Base-by-base conservation (phyloP, 2,888 invertebrate genomes). In the Drosophila kambysellisi region DNA sequence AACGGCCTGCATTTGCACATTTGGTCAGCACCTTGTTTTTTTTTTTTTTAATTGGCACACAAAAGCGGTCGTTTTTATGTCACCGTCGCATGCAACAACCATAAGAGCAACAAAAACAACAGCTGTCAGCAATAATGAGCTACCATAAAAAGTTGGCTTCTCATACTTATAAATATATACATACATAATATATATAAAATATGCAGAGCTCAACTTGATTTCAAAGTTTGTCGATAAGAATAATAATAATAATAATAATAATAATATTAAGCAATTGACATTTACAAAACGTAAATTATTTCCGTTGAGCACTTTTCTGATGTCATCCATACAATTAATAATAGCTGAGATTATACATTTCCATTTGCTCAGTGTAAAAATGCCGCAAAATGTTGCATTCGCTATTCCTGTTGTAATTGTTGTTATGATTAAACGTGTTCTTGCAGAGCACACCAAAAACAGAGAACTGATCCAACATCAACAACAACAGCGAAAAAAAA, bases 81-180 rank as follows among this genome's bases (percentile, higher is more conserved):
- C 63, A 57, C 70, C 70, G 81, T 52, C 81, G 48, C 81, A 77
- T 79, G 81, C 80, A 75, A 58, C 75, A 60, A 59, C 51, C 59
- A 35, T 51, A 62, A 35, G 29, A 37, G 20, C 25, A 66, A 25
- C 57, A 58, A 57, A 20, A 56, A 57, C 39, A 50, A 37, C 37
- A 58, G 37, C 65, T 41, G 70, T 51, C 41, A 58, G 32, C 39
- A 20, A 57, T 57, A 57, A 70, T 70, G 51, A 50, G 39, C 25
- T n/a, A 15, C 58, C 39, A 58, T 70, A 51, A 33, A 70, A 30
- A 51, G 58, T 68, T 32, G 50, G 50, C 20, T 39, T 32, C 59
- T 25, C 50, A 39, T 43, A 6, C 6, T n/a, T 43, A 46, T n/a
- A 35, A 12, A 7, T 12, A 12, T 20, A n/a, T 41, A 41, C 9